A percentile compares a stretch with the other conserved stretches of the same genome.
Conservation (phyloP, 1,140 invertebrate species). For the Brachionus rotundiformis region DNA sequence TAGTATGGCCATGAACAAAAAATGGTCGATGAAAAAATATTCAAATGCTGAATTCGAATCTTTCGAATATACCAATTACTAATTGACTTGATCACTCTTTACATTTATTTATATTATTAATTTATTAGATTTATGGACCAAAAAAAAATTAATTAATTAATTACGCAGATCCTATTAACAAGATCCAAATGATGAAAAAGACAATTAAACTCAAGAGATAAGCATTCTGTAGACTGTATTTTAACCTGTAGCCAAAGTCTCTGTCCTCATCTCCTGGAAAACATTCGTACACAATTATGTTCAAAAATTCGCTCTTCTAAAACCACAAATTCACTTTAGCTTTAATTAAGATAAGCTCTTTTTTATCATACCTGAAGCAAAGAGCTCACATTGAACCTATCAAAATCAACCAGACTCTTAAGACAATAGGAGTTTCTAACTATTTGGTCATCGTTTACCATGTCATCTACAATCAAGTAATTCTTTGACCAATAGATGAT, state of each 20-base stretch:
- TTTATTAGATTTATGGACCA: neutral
- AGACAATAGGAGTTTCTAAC: neutral
- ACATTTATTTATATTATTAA: too few relatives aligned
- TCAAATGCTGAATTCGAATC: neutral
- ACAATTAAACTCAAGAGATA: neutral
- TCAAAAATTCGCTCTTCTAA: neutral
- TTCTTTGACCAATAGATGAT: neutral
- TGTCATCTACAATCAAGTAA: neutral
- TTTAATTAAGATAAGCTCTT: too few relatives aligned
- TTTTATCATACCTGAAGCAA: neutral
- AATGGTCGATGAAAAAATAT: neutral
- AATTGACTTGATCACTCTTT: constrained; percentile 13
- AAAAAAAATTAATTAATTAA: neutral
- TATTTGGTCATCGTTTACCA: neutral
- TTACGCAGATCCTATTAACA: constrained; percentile 23
- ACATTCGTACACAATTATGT: neutral
- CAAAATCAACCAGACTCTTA: neutral
- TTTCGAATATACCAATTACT: neutral
- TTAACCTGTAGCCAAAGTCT: neutral
- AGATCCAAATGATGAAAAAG: constrained; percentile 20
- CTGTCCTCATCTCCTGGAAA: neutral
- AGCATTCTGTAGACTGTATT: constrained; percentile 23
- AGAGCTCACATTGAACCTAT: neutral
- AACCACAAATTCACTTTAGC: neutral
- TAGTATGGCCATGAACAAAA: constrained; percentile 35